A percentile compares a stretch with the other conserved stretches of the same genome.
phyloP scores from a whole-genome alignment of 2,888 invertebrate genomes.

The Cheilosia impressa region DNA sequence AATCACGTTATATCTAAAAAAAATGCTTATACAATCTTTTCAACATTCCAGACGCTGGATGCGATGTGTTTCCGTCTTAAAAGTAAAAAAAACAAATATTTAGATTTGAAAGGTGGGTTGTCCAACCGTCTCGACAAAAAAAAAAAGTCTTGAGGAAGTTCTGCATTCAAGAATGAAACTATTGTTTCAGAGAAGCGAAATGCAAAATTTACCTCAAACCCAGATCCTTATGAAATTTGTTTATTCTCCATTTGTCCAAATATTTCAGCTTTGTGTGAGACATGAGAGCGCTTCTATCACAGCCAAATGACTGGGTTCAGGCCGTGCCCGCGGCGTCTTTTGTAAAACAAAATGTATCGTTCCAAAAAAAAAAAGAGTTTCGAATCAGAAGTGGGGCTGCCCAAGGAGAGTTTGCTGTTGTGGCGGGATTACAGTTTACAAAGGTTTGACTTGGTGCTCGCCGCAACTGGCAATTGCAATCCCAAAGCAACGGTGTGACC shows the following conservation, averaged over 20 bases:
- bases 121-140: constrained; percentile 38
- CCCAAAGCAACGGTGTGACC: constrained; percentile 43
- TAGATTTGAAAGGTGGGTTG: constrained; percentile 62
- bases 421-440: constrained; percentile 11
- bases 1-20: constrained; percentile 30
- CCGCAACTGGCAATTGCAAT: not conserved
- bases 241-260: constrained; percentile 69
- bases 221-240: constrained; percentile 39
- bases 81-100: constrained; percentile 32
- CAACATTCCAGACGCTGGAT: constrained; percentile 72
- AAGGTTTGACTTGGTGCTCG: not conserved
- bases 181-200: constrained; percentile 39
- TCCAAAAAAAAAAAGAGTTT: constrained; percentile 47
- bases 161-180: constrained; percentile 41
- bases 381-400: not conserved
- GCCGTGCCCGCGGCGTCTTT: constrained; percentile 34
- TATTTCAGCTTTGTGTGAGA: constrained; percentile 71
- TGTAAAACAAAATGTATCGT: constrained; percentile 71
- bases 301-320: constrained; percentile 34
- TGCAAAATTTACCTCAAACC: constrained; percentile 54
- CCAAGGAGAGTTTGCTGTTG: constrained; percentile 35
- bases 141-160: constrained; percentile 20
- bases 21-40: constrained; percentile 52
- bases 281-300: constrained; percentile 41
- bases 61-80: constrained; percentile 52